phyloP scores from a whole-genome alignment of 2,113 vertebrate genomes.

The Philantomba maxwellii region DNA sequence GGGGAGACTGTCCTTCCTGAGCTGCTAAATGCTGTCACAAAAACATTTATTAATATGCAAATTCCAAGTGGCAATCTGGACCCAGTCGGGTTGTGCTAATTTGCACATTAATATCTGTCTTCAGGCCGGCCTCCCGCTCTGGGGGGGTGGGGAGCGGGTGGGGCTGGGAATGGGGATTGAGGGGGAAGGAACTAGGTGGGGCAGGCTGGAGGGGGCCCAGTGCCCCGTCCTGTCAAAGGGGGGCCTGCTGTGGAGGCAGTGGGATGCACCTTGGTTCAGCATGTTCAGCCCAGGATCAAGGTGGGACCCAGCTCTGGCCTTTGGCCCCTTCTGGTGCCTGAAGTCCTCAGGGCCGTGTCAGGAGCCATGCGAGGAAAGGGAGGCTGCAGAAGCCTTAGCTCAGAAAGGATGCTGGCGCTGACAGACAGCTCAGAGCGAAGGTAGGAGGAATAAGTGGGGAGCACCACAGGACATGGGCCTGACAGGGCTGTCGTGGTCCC shows the following conservation, averaged over 20 bases:
- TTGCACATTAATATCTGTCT: constrained; percentile 88
- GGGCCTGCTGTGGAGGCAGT: neutral
- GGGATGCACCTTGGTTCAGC: neutral
- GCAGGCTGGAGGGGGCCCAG: neutral
- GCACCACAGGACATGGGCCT: rapidly evolving
- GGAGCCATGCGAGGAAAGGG: neutral
- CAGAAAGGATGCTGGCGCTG: too few relatives aligned
- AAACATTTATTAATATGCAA: constrained; percentile 89
- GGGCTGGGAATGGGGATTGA: neutral
- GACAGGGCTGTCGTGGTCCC: neutral
- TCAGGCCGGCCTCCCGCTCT: constrained; percentile 74
- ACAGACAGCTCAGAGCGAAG: neutral
- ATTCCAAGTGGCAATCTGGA: constrained; percentile 87
- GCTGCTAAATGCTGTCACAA: constrained; percentile 85
- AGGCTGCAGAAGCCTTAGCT: neutral
- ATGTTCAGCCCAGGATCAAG: neutral
- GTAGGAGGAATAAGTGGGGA: neutral
- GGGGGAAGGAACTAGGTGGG: neutral
- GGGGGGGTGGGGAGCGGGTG: neutral
- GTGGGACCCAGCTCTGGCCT: neutral
- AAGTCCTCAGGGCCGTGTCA: neutral
- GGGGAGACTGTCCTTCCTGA: constrained; percentile 79
- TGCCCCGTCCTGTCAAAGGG: neutral
- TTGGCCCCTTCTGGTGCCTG: neutral
- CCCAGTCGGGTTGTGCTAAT: constrained; percentile 85